Base-by-base conservation (phyloP, 2,888 invertebrate species). In the Serripes groenlandicus region DNA sequence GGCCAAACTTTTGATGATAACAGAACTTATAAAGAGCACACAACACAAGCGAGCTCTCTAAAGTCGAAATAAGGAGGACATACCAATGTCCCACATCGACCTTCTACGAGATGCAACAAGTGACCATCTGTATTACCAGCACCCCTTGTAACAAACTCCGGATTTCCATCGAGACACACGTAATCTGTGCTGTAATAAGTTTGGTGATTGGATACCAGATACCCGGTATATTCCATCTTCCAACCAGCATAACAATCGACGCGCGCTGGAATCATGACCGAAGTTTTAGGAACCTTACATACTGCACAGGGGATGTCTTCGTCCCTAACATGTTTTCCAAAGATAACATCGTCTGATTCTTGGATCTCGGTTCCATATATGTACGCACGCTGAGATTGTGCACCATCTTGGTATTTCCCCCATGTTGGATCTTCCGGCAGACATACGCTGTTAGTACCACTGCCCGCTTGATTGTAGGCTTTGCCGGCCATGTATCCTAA, bases 401-500 rank as follows among this genome's bases (percentile, higher is more conserved):
- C 35, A 21, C 42, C 42, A 26, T 68, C 68, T 23, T 32, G 42
- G 23, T 68, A 68, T 21, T 68, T 68, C 4, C 23, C 21, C 68
- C 68, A 68, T n/a, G 42, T 68, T 21, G 68, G 70, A 49, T 70
- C 70, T 9, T 18, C 3, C 3, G 54, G 70, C 54, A 70, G 32
- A 49, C 70, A 70, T n/a, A 70, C 4, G 52, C 32, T 49, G 54
- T 70, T 54, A 30, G 70, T 23, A 21, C 70, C 70, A 32, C 30
- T 70, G 28, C 70, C 70, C 32, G 4, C 15, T 2, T 23, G 11
- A 15, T 3, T 5, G 32, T 70, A 49, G 26, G 3, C 4, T 54
- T 28, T 21, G 9, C 54, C 70, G 18, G 49, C 69, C 26, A 69
- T 69, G 28, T 69, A 69, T 21, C 69, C 68, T 68, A n/a, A n/a